These are phyloP conservation scores for Capitulum mitella DNA, from an alignment of 2,888 invertebrate species.

Conservation along the genomic window DNA sequence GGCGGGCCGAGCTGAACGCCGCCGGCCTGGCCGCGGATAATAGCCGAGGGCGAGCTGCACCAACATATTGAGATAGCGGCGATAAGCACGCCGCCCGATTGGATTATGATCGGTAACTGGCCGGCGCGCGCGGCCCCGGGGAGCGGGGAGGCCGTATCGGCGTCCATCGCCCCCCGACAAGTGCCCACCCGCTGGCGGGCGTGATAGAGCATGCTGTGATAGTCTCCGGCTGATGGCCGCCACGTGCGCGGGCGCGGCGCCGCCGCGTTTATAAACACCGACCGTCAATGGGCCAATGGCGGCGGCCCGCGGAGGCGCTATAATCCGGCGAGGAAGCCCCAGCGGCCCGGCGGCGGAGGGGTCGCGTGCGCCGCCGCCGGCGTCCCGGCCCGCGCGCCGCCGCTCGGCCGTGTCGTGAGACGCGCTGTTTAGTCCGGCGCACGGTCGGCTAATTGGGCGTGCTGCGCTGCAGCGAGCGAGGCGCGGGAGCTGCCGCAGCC, in stretches of 20 bases:
- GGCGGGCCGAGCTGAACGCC: neutral
- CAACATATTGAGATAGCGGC: conserved; percentile 17
- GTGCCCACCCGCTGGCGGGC: neutral
- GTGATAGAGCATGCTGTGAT: conserved; percentile 16
- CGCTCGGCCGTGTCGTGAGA: neutral
- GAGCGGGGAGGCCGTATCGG: neutral
- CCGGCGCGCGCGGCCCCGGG: neutral
- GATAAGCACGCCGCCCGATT: neutral
- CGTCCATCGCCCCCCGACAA: neutral
- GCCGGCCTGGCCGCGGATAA: neutral
- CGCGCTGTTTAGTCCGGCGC: neutral
- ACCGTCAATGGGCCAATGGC: neutral
- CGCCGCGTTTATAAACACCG: conserved; percentile 18
- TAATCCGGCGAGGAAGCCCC: neutral
- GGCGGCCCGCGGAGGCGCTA: neutral
- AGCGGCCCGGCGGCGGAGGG: neutral
- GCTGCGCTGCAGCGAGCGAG: too few relatives aligned
- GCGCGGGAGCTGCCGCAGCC: too few relatives aligned
- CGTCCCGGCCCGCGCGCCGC: neutral
- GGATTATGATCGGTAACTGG: neutral
- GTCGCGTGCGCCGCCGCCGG: neutral
- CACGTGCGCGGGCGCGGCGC: neutral
- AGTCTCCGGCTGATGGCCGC: conserved; percentile 18
- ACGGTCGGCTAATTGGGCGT: neutral
- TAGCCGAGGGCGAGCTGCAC: neutral